Conservation (phyloP, 2,797 vertebrate species). For the Karalla daura region DNA sequence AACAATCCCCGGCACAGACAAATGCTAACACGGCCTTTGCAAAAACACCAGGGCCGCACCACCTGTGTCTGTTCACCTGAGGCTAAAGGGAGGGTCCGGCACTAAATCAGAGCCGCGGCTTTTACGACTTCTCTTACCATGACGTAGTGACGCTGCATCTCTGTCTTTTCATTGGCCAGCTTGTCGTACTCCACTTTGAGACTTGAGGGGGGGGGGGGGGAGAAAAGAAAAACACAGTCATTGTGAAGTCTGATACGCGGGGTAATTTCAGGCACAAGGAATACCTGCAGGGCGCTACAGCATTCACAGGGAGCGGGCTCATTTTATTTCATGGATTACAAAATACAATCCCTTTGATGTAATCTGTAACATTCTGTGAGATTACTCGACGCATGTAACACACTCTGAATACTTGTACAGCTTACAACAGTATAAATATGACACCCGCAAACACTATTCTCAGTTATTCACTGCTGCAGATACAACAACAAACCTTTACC, state of each 20-base stretch:
- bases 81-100: constrained; percentile 61
- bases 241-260: background rate
- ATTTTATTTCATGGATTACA: too few relatives aligned
- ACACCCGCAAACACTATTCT: too few relatives aligned
- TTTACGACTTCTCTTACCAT: constrained; percentile 86
- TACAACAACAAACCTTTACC: too few relatives aligned
- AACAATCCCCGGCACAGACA: constrained; percentile 39
- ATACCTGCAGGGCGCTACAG: too few relatives aligned
- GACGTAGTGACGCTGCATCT: constrained; percentile 98
- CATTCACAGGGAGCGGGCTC: too few relatives aligned
- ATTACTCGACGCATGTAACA: too few relatives aligned
- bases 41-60: constrained; percentile 42
- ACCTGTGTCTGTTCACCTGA: constrained; percentile 72
- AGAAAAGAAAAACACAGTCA: background rate
- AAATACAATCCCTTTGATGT: too few relatives aligned
- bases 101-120: constrained; percentile 51
- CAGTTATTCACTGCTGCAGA: too few relatives aligned
- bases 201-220: constrained; percentile 66
- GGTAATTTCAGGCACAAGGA: background rate
- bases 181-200: constrained; percentile 98
- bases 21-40: constrained; percentile 49
- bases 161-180: constrained; percentile 95
- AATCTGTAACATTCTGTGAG: too few relatives aligned
- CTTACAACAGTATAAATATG: too few relatives aligned
- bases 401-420: too few relatives aligned